Percentiles rank a stretch among this genome's conserved stretches.
phyloP scores from a whole-genome alignment of 2,888 invertebrate species.

The Polietes domitor region DNA sequence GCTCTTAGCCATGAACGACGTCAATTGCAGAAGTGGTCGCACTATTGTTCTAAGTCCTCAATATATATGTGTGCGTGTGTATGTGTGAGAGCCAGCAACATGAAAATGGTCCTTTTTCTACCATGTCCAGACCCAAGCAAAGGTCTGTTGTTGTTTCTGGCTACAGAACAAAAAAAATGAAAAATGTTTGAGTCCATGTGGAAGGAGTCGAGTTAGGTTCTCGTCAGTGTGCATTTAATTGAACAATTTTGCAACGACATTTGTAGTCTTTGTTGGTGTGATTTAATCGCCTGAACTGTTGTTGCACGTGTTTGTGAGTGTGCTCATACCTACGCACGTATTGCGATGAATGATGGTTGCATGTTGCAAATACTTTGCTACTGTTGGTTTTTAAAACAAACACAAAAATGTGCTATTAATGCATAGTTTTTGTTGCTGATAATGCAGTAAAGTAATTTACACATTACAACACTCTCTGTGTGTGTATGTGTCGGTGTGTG shows the following conservation, averaged over 20 bases:
- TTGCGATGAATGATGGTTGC: constrained; percentile 58
- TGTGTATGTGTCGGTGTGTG: constrained; percentile 24
- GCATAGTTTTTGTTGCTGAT: constrained; percentile 33
- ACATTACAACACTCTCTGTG: constrained; percentile 35
- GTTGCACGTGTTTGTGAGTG: no score
- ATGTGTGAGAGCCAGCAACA: not conserved
- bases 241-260: constrained; percentile 64
- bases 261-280: constrained; percentile 43
- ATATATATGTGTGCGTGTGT: not conserved
- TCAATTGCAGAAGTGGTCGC: constrained; percentile 13
- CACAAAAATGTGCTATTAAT: constrained; percentile 28
- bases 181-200: not conserved
- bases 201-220: constrained; percentile 18
- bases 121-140: not conserved
- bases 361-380: constrained; percentile 55
- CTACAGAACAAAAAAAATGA: not conserved
- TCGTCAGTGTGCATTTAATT: constrained; percentile 56
- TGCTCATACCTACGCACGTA: no score
- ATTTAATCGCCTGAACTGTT: constrained; percentile 60
- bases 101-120: not conserved
- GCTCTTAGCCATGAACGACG: constrained; percentile 9
- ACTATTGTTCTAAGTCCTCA: constrained; percentile 21
- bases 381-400: constrained; percentile 14
- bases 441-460: constrained; percentile 57
- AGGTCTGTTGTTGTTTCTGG: not conserved